Evolutionary conservation across 1,140 invertebrate genomes (phyloP), one percentile per base, ranked within the genome.

Genomic region (Trialeurodes vaporariorum): DNA sequence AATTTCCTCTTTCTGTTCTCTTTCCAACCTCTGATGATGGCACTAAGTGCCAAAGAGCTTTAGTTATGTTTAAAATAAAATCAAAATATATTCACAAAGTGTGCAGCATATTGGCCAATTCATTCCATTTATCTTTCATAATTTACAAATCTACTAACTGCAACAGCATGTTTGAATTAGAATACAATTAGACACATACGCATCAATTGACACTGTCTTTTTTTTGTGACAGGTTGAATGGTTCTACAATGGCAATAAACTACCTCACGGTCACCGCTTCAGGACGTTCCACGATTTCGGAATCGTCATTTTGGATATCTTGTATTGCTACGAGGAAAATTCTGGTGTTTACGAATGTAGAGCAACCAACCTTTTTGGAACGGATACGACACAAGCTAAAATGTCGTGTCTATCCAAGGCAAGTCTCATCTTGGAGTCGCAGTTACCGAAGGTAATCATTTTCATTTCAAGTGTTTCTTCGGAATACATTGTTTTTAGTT

Each of bases 311-410:
- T 82, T 98, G 68, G 95, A 98, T 74, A 96, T 98, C 69, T 79
- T 98, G 1, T 98, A 97, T 76, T 96, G 93, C 72, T 98, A 97
- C 75, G 93, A 93, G 78, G 94, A 98, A 81, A 97, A 98, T 78
- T 94, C 92, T 62, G 95, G 96, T 27, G 85, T 88, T 23, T 96
- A 94, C 74, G 92, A 95, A 81, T 94, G 93, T 76, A 83, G 93
- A 70, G 94, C 96, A 23, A 88, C 87, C 17, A 98, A 98, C 75
- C 91, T 93, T 77, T 85, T 93, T 68, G 94, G 94, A n/a, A 83
- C 88, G 75, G 94, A 95, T 77, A 83, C 84, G 0, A 97, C 94
- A 0, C 90, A 87, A 72, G 91, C 93, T 12, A 87, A 83, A 21
- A 79, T 98, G 27, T 90, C 88, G 76, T 97, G 94, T 77, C 84